Evolutionary conservation across 2,797 vertebrate species (phyloP).

Genomic region (Semaprochilodus insignis): DNA sequence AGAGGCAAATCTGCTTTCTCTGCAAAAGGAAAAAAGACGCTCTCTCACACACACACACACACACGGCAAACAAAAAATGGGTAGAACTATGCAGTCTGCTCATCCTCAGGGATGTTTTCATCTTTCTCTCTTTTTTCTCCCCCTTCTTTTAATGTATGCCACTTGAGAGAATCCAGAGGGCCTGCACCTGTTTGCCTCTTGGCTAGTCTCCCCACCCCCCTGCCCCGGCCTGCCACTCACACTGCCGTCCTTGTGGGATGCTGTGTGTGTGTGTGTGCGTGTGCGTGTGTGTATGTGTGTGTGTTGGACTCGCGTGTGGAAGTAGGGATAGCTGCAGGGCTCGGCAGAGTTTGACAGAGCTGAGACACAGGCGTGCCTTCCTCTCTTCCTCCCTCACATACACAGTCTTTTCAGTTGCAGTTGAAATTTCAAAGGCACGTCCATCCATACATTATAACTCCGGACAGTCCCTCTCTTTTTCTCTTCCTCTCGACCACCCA

Average conservation of each 20-base stretch:
- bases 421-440: constrained; percentile 73
- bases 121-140: constrained; percentile 61
- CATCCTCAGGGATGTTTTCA: constrained; percentile 80
- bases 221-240: constrained; percentile 82
- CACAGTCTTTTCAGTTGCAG: constrained; percentile 36
- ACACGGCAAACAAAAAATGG: constrained; percentile 55
- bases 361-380: constrained; percentile 62
- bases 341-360: constrained; percentile 73
- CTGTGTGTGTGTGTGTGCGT: constrained; percentile 55
- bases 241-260: constrained; percentile 79
- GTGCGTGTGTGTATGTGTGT: constrained; percentile 59
- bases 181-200: constrained; percentile 87
- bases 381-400: constrained; percentile 4
- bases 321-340: constrained; percentile 81
- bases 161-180: constrained; percentile 85
- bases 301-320: constrained; percentile 76
- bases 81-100: constrained; percentile 74
- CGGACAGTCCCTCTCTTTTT: constrained; percentile 52
- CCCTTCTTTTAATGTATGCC: constrained; percentile 77
- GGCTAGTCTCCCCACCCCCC: constrained; percentile 78
- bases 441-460: constrained; percentile 56
- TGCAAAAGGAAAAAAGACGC: constrained; percentile 40
- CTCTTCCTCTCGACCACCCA: constrained; percentile 32
- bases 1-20: constrained; percentile 46
- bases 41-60: not conserved